phyloP scores from a whole-genome alignment of 1,140 invertebrate species.

The Papilio polytes region DNA sequence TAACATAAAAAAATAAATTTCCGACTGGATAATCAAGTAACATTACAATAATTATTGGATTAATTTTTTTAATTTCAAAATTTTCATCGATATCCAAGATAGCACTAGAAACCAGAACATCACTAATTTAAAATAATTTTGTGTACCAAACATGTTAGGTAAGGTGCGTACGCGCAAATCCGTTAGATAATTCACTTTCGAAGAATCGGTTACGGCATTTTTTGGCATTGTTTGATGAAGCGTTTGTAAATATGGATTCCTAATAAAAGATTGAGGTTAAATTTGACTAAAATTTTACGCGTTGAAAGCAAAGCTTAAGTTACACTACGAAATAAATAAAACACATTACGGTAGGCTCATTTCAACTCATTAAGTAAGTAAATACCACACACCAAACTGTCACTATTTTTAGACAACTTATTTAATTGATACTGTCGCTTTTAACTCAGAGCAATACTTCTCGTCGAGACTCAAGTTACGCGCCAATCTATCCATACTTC shows the following conservation, averaged over 20 bases:
- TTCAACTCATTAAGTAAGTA: no score
- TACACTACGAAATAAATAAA: background rate
- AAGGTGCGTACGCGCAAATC: slow-evolving; percentile 21
- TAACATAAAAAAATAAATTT: no score
- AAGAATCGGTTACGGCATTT: slow-evolving; percentile 31
- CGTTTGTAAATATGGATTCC: slow-evolving; percentile 7
- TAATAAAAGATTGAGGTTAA: background rate
- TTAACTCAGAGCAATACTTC: no score
- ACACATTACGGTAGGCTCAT: background rate
- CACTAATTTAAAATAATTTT: slow-evolving; percentile 30
- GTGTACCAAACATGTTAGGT: slow-evolving; percentile 34
- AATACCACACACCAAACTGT: no score
- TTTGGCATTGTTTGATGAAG: slow-evolving; percentile 14
- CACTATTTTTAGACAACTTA: no score
- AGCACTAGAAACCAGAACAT: background rate
- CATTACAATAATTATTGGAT: background rate
- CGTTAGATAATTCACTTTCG: slow-evolving; percentile 38
- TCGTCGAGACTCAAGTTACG: no score
- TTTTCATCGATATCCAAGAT: background rate
- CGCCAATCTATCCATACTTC: no score
- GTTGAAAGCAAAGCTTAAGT: background rate
- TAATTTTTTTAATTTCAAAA: background rate
- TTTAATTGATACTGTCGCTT: no score
- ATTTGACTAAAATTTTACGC: background rate
- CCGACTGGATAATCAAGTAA: no score